Base-by-base conservation (phyloP, 2,888 invertebrate species). In the Cryptops parisi region DNA sequence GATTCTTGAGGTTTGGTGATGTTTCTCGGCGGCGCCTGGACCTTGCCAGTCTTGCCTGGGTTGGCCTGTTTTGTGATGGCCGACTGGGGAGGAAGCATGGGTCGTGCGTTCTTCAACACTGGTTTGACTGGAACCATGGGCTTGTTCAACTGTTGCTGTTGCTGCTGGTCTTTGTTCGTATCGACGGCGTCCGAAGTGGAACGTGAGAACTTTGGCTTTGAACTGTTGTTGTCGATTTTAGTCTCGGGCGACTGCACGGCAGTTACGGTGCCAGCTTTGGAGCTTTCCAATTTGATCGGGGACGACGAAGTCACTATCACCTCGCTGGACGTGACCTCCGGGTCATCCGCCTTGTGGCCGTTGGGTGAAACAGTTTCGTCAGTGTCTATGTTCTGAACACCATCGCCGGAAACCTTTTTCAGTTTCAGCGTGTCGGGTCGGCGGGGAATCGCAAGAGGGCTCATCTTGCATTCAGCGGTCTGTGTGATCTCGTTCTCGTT, bases 81-180 rank as follows among this genome's bases (percentile, higher is more conserved):
- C 64, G 27, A 64, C 63, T 1, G 64, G 59, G 2, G 60, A 55
- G 49, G 43, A 25, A 53, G 26, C 17, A 47, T 38, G 12, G 49
- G 54, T 19, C 50, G 44, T n/a, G 47, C 49, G 2, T 48, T 76
- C 61, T 78, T 79, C 61, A 77, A 75, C 48, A 77, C 79, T 61
- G 77, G 79, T 67, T 78, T 80, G 5, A 76, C 76, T 12, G 84
- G 83, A 57, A 84, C 80, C 12, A 76, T 74, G 2, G 84, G 85
- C 66, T 81, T 81, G 58, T 53, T 47, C 23, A 21, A 22, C 33
- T 48, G 19, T 19, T 52, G 22, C 26, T 27, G 17, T 21, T 26
- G 9, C 15, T 33, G 33, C n/a, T n/a, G n/a, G n/a, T n/a, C n/a
- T n/a, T n/a, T n/a, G n/a, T n/a, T n/a, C n/a, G n/a, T n/a, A n/a